These are phyloP conservation scores for Sepiola atlantica DNA, from an alignment of 2,888 invertebrate species.

Conservation along the genomic window DNA sequence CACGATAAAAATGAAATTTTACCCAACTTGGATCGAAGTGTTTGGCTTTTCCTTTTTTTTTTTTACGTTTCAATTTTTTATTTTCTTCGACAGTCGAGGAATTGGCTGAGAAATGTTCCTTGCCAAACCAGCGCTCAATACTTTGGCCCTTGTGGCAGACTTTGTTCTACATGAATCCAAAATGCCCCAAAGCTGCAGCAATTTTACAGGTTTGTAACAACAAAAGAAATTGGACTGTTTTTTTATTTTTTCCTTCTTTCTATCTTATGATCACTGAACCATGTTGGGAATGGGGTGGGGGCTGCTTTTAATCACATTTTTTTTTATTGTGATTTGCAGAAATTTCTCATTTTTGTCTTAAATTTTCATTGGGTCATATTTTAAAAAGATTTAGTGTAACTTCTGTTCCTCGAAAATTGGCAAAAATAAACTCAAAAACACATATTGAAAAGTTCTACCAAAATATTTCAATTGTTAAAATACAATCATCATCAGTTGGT, in stretches of 20 bases:
- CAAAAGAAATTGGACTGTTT: neutral
- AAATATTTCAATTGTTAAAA: no score
- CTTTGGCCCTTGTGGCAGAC: slow-evolving; percentile 36
- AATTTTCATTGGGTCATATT: no score
- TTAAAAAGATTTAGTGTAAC: no score
- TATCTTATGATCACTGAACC: neutral
- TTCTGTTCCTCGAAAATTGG: no score
- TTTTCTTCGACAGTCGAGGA: neutral
- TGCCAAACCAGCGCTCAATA: neutral
- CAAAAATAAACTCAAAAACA: no score
- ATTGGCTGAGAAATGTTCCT: neutral
- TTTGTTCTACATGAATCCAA: neutral
- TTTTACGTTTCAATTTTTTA: neutral
- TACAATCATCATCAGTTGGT: no score
- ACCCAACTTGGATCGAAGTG: no score
- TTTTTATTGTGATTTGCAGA: neutral
- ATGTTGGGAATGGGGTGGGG: neutral
- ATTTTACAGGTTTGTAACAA: slow-evolving; percentile 37
- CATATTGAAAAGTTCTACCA: no score
- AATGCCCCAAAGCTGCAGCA: neutral
- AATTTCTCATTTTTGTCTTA: no score
- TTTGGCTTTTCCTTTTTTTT: neutral
- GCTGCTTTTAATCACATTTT: neutral
- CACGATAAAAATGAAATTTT: no score
- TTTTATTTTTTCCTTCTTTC: neutral